These are phyloP conservation scores for Quadriops clusia DNA, from an alignment of 2,888 invertebrate species.

Conservation along the genomic window DNA sequence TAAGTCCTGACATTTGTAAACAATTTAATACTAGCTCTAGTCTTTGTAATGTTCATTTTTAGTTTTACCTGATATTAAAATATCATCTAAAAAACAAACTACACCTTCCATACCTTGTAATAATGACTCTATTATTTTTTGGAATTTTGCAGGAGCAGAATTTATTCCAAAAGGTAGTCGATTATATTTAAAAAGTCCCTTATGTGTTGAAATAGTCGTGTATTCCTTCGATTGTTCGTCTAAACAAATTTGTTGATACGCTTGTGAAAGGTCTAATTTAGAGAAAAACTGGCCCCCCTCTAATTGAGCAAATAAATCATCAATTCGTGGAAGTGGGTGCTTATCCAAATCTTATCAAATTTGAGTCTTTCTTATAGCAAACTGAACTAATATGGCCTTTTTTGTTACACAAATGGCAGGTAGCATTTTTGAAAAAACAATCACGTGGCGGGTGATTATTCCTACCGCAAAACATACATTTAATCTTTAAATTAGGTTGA, in stretches of 20 bases:
- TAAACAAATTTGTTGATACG: constrained; percentile 14
- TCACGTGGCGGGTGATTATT: no score
- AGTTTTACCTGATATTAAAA: constrained; percentile 9
- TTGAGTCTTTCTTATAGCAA: no score
- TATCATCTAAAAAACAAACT: constrained; percentile 12
- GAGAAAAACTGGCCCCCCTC: no score
- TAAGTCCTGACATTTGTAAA: constrained; percentile 11
- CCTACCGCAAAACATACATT: no score
- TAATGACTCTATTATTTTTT: constrained; percentile 14
- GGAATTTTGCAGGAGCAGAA: constrained; percentile 13
- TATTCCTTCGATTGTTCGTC: constrained; percentile 9
- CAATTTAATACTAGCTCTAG: constrained; percentile 10
- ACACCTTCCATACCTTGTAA: constrained; percentile 11
- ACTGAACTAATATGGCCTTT: no score
- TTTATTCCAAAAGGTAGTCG: constrained; percentile 15
- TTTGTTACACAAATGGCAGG: no score
- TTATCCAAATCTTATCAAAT: no score
- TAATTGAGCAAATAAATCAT: no score
- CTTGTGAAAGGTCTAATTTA: constrained; percentile 15
- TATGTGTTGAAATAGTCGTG: constrained; percentile 13
- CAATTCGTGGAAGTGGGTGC: no score
- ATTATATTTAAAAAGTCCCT: constrained; percentile 13
- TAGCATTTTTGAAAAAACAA: no score
- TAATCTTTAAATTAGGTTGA: no score
- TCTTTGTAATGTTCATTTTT: constrained; percentile 3